A percentile compares a stretch with the other conserved stretches of the same genome.
phyloP scores from a whole-genome alignment of 2,888 invertebrate genomes.

The Liodrosophila aerea region DNA sequence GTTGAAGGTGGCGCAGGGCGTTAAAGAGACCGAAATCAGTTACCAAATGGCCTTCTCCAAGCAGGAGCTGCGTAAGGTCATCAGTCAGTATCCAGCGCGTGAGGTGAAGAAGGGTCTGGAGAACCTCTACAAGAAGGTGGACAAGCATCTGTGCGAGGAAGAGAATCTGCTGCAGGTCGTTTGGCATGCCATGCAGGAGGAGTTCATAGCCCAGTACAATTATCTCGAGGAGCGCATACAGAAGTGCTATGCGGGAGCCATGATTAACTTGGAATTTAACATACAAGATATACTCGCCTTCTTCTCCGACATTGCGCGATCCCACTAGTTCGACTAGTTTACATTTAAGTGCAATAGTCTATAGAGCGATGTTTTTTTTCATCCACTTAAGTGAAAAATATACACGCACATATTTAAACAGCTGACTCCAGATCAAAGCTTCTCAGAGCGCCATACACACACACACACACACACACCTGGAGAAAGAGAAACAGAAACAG shows the following conservation, averaged over 20 bases:
- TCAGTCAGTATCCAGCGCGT: constrained; percentile 95
- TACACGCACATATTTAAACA: constrained; percentile 59
- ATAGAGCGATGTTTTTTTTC: constrained; percentile 55
- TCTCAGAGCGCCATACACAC: neutral
- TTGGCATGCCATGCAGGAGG: constrained; percentile 99
- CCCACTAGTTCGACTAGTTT: constrained; percentile 86
- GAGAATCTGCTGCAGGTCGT: constrained; percentile 96
- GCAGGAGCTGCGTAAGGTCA: constrained; percentile 96
- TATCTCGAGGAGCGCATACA: constrained; percentile 95
- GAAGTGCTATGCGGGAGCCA: constrained; percentile 97
- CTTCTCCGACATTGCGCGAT: constrained; percentile 98
- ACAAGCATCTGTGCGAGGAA: constrained; percentile 98
- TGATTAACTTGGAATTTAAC: constrained; percentile 95
- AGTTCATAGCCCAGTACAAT: constrained; percentile 98
- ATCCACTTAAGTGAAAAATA: constrained; percentile 52
- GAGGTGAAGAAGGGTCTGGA: constrained; percentile 97
- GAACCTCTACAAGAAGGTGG: constrained; percentile 96
- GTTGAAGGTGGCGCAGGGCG: constrained; percentile 95
- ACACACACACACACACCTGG: neutral
- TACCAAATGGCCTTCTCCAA: constrained; percentile 99
- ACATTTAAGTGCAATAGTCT: constrained; percentile 80
- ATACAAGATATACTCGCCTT: constrained; percentile 97
- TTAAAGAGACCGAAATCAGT: constrained; percentile 98
- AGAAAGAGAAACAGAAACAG: constrained; percentile 2
- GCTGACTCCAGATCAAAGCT: constrained; percentile 28